A percentile compares a stretch with the other conserved stretches of the same genome.
Conservation (phyloP, 2,113 vertebrate genomes). For the Scolopax mira region DNA sequence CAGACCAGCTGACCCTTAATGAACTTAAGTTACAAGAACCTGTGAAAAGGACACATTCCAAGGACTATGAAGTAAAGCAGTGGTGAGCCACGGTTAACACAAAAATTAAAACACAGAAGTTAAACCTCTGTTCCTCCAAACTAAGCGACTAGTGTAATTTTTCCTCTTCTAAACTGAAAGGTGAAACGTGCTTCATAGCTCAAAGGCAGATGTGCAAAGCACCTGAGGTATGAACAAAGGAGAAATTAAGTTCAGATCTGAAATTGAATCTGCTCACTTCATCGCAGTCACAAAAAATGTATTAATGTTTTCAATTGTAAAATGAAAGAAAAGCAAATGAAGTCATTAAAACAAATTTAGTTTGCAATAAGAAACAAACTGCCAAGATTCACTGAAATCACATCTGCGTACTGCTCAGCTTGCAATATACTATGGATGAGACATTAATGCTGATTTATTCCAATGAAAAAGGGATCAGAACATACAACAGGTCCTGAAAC, state of each 20-base stretch:
- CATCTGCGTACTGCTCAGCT: not conserved
- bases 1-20: not conserved
- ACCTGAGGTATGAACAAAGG: not conserved
- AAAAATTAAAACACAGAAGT: not conserved
- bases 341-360: not conserved
- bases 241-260: not conserved
- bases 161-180: not conserved
- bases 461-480: not conserved
- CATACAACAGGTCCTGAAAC: not conserved
- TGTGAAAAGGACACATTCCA: not conserved
- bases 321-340: constrained; percentile 20
- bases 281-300: not conserved
- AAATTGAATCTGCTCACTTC: not conserved
- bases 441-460: not conserved
- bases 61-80: not conserved
- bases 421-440: not conserved
- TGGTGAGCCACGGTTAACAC: not conserved
- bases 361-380: not conserved
- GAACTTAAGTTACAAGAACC: not conserved
- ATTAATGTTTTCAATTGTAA: not conserved
- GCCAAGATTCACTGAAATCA: not conserved
- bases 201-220: not conserved
- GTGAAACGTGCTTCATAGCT: not conserved
- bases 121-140: not conserved
- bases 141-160: not conserved